Evolutionary conservation across 2,113 vertebrate species (phyloP).

Genomic region (Bos indicus): DNA sequence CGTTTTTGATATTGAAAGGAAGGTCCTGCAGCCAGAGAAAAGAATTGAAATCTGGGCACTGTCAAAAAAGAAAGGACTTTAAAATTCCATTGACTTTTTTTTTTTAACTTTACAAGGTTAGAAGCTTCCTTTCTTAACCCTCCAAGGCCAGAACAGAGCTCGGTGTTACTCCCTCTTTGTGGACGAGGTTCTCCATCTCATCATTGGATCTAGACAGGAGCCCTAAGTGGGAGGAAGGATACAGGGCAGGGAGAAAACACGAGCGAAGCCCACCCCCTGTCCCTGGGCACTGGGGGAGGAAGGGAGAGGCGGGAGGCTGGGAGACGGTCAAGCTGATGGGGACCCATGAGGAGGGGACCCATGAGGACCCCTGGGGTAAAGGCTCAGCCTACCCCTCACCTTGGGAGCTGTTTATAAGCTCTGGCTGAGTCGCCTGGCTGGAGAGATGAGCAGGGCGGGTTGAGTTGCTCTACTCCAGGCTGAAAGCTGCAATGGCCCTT

Average conservation of each 20-base stretch:
- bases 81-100: not conserved
- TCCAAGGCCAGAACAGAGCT: not conserved
- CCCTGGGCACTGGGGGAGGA: not conserved
- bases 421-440: not conserved
- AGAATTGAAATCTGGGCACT: not conserved
- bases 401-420: not conserved
- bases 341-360: too few species aligned
- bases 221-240: not conserved
- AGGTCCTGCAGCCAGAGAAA: not conserved
- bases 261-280: not conserved
- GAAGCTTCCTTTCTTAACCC: not conserved
- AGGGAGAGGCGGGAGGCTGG: not conserved
- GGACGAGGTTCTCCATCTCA: accelerated
- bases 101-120: not conserved
- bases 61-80: not conserved
- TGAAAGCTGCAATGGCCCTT: not conserved
- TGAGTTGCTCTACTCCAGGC: not conserved
- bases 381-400: not conserved
- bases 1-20: not conserved
- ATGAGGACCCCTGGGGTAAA: not conserved
- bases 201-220: not conserved
- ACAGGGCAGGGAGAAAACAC: not conserved
- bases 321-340: accelerated
- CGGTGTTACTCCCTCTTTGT: accelerated
- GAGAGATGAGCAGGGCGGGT: not conserved